These are phyloP conservation scores for Drosophila algonquin DNA, from an alignment of 2,888 invertebrate species.

Conservation along the genomic window DNA sequence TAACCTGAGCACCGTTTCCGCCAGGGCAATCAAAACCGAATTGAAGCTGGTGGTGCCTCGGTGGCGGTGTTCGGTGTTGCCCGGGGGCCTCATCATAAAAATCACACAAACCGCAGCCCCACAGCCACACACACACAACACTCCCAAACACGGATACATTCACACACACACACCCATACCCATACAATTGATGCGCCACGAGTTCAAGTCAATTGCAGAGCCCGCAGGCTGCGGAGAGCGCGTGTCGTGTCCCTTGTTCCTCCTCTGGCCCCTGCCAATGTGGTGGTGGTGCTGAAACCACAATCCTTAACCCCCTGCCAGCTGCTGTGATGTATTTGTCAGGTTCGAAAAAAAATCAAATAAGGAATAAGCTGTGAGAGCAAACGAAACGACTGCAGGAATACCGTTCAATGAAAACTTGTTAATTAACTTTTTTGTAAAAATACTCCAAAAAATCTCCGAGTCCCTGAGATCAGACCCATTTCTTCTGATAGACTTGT, in stretches of 20 bases:
- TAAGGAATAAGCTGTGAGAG: conserved; percentile 4
- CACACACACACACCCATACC: conserved; percentile 31
- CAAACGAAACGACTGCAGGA: conserved; percentile 9
- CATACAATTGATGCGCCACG: conserved; percentile 68
- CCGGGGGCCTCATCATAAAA: conserved; percentile 67
- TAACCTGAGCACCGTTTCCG: conserved; percentile 70
- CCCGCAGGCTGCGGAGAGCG: conserved; percentile 43
- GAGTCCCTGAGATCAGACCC: too few relatives aligned
- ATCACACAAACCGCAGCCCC: conserved; percentile 66
- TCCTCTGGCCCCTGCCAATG: conserved; percentile 28
- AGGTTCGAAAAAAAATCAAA: conserved; percentile 47
- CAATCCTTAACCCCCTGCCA: conserved; percentile 45
- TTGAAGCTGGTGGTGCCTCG: conserved; percentile 18
- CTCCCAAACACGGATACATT: conserved; percentile 22
- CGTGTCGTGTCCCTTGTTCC: conserved; percentile 36
- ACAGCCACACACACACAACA: conserved; percentile 22
- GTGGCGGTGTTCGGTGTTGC: conserved; percentile 34
- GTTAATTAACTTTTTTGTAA: too few relatives aligned
- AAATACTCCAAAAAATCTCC: too few relatives aligned
- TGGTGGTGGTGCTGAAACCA: conserved; percentile 49
- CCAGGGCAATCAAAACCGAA: conserved; percentile 67
- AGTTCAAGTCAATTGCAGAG: conserved; percentile 73
- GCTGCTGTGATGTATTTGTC: conserved; percentile 57
- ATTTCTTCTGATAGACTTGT: too few relatives aligned
- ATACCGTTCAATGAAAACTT: background rate